Conservation (phyloP, 2,888 invertebrate species). For the Anthrax anthrax region DNA sequence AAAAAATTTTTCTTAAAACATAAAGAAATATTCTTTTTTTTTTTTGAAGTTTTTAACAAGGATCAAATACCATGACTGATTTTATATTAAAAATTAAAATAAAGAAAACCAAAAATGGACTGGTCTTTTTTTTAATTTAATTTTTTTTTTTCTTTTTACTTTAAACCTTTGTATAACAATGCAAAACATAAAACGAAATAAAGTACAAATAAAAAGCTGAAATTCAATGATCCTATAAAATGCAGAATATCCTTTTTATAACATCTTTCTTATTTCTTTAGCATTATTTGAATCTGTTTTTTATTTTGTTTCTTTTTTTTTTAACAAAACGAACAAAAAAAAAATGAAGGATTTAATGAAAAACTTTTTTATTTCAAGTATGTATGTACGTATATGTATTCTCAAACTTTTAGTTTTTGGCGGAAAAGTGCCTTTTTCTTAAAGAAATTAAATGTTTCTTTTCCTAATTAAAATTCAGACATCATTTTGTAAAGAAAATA, state of each 20-base stretch:
- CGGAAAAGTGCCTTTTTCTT: slow-evolving; percentile 2
- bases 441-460: slow-evolving; percentile 7
- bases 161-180: background rate
- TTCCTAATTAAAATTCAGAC: slow-evolving; percentile 8
- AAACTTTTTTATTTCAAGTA: too few relatives aligned
- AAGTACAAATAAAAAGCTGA: too few relatives aligned
- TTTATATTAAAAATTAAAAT: background rate
- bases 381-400: too few relatives aligned
- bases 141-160: background rate
- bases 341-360: background rate
- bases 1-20: too few relatives aligned
- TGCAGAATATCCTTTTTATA: too few relatives aligned
- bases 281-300: background rate
- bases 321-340: too few relatives aligned
- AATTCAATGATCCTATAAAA: background rate
- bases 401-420: background rate
- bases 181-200: background rate
- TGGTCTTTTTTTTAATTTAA: background rate
- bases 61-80: background rate
- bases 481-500: background rate
- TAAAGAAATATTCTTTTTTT: background rate
- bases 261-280: too few relatives aligned
- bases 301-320: background rate
- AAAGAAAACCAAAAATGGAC: background rate
- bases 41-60: background rate